Base-by-base conservation (phyloP, 2,113 vertebrate genomes). In the Rhinolophus sinicus region DNA sequence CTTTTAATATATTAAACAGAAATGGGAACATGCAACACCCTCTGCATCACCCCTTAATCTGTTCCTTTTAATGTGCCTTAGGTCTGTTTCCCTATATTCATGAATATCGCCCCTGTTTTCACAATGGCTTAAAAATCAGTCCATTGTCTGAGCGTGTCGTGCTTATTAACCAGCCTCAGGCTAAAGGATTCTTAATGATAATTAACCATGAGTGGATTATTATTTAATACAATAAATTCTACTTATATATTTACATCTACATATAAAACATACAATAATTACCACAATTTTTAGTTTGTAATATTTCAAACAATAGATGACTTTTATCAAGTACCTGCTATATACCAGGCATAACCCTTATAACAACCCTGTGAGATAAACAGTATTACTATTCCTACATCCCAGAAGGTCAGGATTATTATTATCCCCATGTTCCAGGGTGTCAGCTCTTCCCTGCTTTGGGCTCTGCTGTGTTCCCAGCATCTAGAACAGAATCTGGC, bases 111-210 rank as follows among this genome's bases (percentile, higher is more conserved):
- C 30, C 40, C 38, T 11, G 22, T 24, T 70, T 12, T 30, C 60
- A 10, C 14, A 10, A 10, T 0, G 6, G 54, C n/a, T 10, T 30
- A n/a, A 4, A n/a, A 30, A 18, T 22, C n/a, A 9, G 40, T 7
- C 40, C 28, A 1, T 22, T 0, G 12, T 14, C 52, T 33, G 62
- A 28, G 4, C 0, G 3, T 6, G 19, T 16, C 38, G 0, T 8
- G 38, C 76, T 69, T 40, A 4, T 3, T 10, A 69, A 60, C 62
- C 83, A 65, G 81, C 56, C 56, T 33, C 5, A 0, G 30, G 50
- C 47, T 44, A 38, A 62, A 70, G 19, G 70, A 58, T 28, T 4
- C 30, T 40, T n/a, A 30, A 33, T 40, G 33, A 50, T 26, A 35
- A 69, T 44, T 13, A 50, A 50, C 10, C n/a, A 10, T 1, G 40